Conservation (phyloP, 2,888 invertebrate genomes). For the Artemia sinica region DNA sequence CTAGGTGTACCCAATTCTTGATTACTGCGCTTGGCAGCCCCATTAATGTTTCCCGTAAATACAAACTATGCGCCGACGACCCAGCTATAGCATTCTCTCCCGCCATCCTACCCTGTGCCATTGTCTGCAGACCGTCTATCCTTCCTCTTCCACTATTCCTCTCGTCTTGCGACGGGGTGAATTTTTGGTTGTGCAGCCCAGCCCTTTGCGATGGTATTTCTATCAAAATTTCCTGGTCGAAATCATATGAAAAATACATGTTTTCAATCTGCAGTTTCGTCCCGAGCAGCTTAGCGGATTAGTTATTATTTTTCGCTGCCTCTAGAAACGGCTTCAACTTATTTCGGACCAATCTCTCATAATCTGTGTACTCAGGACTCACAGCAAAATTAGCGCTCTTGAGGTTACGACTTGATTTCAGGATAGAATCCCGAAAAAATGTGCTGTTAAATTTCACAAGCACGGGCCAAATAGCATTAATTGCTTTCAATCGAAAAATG, state of each 20-base stretch:
- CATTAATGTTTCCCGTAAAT: not conserved
- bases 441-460: too few relatives aligned
- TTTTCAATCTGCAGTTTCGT: conserved; percentile 6
- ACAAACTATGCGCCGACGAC: conserved; percentile 2
- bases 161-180: conserved; percentile 3
- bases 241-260: not conserved
- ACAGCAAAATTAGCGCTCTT: too few relatives aligned
- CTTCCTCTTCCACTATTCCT: not conserved
- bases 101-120: not conserved
- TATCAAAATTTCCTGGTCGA: not conserved
- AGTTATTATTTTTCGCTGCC: not conserved
- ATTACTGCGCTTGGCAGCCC: not conserved
- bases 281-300: conserved; percentile 5
- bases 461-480: not conserved
- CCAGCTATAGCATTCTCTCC: too few relatives aligned
- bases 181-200: not conserved
- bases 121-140: not conserved
- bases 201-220: too few relatives aligned
- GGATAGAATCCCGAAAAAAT: too few relatives aligned
- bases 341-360: not conserved
- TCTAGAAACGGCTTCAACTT: conserved; percentile 9
- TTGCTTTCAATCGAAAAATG: not conserved
- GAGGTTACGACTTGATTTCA: too few relatives aligned
- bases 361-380: too few relatives aligned
- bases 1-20: conserved; percentile 6